Base-by-base conservation (phyloP, 2,888 invertebrate genomes). In the Mimas tiliae region DNA sequence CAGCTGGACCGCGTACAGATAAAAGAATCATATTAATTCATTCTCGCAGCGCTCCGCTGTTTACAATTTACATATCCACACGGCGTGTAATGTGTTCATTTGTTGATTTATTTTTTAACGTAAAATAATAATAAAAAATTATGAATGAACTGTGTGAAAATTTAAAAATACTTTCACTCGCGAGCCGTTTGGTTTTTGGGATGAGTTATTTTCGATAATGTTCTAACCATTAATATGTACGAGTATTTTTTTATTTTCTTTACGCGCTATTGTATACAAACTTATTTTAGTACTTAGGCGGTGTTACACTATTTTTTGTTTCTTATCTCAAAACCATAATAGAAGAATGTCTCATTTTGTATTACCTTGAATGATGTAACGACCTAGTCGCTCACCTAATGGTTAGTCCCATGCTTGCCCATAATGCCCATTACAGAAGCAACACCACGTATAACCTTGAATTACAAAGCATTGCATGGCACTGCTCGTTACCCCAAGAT, bases 11-110 rank as follows among this genome's bases (percentile, higher is more conserved):
- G 82, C 73, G 74, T 72, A 80, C 77, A 78, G 83, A 86, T 87
- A 86, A 85, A 88, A 85, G 79, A 87, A 87, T 86, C 79, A 86
- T 83, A 84, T 85, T 84, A 85, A 86, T 82, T 85, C 79, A 80
- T 81, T 75, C 80, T 77, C 64, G 64, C n/a, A 42, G 42, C 48
- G 50, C 77, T 69, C 72, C 73, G 73, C 78, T 77, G 81, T 76
- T 79, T 76, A 77, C 75, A 67, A 71, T 74, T 77, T 74, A 73
- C 71, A 73, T 63, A 62, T 66, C 52, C 47, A 65, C 63, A 14
- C 38, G 19, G 14, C 63, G 45, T n/a, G 21, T 53, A 62, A 38
- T 42, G 33, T 47, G 62, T 63, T 63, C 62, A 63, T 63, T 58
- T 42, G 42, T 3, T 58, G 19, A 19, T 19, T 58, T 42, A 19